A percentile compares a stretch with the other conserved stretches of the same genome.
Evolutionary conservation across 2,113 vertebrate species (phyloP).

Genomic region (Etheostoma cragini): DNA sequence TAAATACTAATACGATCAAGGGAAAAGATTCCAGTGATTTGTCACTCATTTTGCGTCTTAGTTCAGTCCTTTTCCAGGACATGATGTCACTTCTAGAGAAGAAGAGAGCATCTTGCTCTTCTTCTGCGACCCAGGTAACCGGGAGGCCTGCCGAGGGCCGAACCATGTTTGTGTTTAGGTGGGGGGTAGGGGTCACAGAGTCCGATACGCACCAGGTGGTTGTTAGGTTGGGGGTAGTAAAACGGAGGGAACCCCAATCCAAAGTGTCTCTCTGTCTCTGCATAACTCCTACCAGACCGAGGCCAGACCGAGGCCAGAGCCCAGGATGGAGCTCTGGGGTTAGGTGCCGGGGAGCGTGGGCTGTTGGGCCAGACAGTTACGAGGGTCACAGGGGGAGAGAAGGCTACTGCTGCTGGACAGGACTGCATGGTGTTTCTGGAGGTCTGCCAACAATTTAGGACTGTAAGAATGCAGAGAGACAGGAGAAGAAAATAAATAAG

Average conservation of each 20-base stretch:
- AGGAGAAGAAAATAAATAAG: conserved; percentile 64
- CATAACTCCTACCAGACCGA: conserved; percentile 38
- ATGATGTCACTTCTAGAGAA: conserved; percentile 43
- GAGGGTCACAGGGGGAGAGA: conserved; percentile 89
- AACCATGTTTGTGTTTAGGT: conserved; percentile 1
- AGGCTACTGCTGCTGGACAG: conserved; percentile 68
- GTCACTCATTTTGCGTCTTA: conserved; percentile 46
- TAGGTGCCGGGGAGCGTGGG: conserved; percentile 86
- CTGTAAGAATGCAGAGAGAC: conserved; percentile 83
- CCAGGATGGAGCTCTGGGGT: conserved; percentile 63
- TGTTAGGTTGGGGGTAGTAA: conserved; percentile 33
- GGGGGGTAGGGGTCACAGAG: conserved; percentile 21
- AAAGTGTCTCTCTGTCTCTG: conserved; percentile 66
- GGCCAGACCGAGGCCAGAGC: conserved; percentile 18
- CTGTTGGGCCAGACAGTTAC: conserved; percentile 88
- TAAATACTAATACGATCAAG: conserved; percentile 51
- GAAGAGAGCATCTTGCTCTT: conserved; percentile 37
- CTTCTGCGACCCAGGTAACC: conserved; percentile 61
- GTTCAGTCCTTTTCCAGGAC: conserved; percentile 41
- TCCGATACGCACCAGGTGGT: conserved; percentile 52
- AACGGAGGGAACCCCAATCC: conserved; percentile 68
- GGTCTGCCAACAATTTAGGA: conserved; percentile 84
- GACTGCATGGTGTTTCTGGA: conserved; percentile 85
- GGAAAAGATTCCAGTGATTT: conserved; percentile 34
- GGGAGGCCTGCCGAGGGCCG: conserved; percentile 22